Evolutionary conservation across 2,888 invertebrate genomes (phyloP), one percentile per base, ranked within the genome.

Genomic region (Agriopis aurantiaria): DNA sequence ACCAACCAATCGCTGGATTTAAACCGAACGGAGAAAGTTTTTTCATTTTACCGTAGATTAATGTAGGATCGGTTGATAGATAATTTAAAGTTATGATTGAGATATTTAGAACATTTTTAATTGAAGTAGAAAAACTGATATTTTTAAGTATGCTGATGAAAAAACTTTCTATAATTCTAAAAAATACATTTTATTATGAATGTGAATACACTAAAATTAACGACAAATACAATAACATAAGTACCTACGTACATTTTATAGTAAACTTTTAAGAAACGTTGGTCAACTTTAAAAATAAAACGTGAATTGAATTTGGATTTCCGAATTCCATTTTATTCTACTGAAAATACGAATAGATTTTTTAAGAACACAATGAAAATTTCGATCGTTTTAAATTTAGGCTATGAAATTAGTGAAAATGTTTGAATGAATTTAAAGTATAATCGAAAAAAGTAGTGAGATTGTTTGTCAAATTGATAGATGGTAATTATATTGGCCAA

Each of bases 401-500:
- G 58, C 61, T 71, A 71, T 71, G 17, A 45, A 9, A 49, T 11
- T n/a, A 40, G n/a, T 43, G 33, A 56, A 60, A 72, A 69, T 40
- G 62, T 69, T 74, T 73, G 71, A 73, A 68, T 65, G 71, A 76
- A 72, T 68, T 71, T 51, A 52, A 68, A 60, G 59, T 67, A 57
- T 57, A 73, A 75, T 64, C 58, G 69, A 73, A 53, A 68, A 71
- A 69, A 67, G 78, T 82, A 83, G 80, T 78, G 78, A 80, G 80
- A 84, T 76, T 77, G 77, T 82, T 79, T 77, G 79, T 80, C 60
- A 75, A 84, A 80, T 78, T 77, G 77, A 73, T 81, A 82, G 78
- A 81, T 71, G 80, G 78, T 76, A 83, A 82, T 81, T 75, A 80
- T 83, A 82, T 79, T 82, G 85, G 89, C 88, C 90, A 91, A 89